Evolutionary conservation across 2,797 vertebrate species (phyloP).

Genomic region (Champsocephalus gunnari): DNA sequence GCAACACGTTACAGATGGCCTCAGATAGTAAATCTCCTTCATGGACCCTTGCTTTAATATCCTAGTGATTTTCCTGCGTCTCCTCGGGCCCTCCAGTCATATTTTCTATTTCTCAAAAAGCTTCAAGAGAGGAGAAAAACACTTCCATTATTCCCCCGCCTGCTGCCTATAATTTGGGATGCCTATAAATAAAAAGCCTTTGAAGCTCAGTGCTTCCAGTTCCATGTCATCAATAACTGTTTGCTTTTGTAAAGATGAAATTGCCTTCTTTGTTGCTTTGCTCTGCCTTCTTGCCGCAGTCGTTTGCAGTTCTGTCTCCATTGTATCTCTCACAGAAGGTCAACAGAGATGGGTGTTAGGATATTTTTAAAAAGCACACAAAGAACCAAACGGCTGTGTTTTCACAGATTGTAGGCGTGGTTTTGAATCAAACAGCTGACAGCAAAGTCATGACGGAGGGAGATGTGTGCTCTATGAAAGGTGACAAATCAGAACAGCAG

Average conservation of each 20-base stretch:
- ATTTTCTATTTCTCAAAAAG: constrained; percentile 46
- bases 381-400: constrained; percentile 29
- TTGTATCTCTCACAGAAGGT: constrained; percentile 43
- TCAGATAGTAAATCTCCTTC: constrained; percentile 26
- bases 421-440: constrained; percentile 32
- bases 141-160: constrained; percentile 29
- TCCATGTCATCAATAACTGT: constrained; percentile 57
- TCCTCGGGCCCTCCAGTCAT: constrained; percentile 31
- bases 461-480: constrained; percentile 29
- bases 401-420: background rate
- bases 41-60: constrained; percentile 40
- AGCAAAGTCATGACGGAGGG: constrained; percentile 10
- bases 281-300: constrained; percentile 5
- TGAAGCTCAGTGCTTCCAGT: constrained; percentile 51
- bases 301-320: constrained; percentile 28
- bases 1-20: constrained; percentile 20
- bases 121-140: constrained; percentile 22
- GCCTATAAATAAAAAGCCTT: constrained; percentile 64
- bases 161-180: constrained; percentile 45
- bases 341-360: constrained; percentile 16
- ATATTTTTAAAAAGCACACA: constrained; percentile 53
- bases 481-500: constrained; percentile 1
- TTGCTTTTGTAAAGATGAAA: constrained; percentile 59
- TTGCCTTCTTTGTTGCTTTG: constrained; percentile 41
- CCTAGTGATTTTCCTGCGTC: constrained; percentile 17